These are phyloP conservation scores for Florisuga fusca DNA, from an alignment of 2,797 vertebrate genomes.

Conservation along the genomic window DNA sequence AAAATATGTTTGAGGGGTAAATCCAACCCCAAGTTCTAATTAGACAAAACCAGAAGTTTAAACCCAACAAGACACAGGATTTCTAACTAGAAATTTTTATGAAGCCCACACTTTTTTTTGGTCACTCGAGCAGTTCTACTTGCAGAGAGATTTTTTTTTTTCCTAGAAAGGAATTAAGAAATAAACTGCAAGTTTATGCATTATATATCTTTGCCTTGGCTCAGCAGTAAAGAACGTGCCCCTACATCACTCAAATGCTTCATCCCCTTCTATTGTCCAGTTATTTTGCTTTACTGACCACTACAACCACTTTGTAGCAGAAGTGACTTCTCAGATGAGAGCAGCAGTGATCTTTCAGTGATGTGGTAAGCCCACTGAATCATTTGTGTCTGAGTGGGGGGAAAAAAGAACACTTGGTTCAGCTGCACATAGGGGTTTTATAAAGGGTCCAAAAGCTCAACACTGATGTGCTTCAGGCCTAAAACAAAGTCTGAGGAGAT, in stretches of 20 bases:
- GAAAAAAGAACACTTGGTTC: constrained; percentile 36
- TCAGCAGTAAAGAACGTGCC: not conserved
- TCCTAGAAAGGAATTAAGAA: not conserved
- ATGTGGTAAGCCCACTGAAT: constrained; percentile 57
- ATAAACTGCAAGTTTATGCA: not conserved
- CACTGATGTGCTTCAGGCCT: not conserved
- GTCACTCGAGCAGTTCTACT: not conserved
- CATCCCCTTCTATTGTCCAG: not conserved
- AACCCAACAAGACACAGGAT: constrained; percentile 21
- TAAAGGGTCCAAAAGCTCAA: constrained; percentile 45
- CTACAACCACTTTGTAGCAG: not conserved
- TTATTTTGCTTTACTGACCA: constrained; percentile 2
- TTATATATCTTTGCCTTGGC: not conserved
- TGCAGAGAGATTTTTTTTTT: not conserved
- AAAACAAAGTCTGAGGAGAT: constrained; percentile 31
- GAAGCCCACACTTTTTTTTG: not conserved
- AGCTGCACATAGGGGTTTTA: constrained; percentile 56
- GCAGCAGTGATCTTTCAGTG: not conserved
- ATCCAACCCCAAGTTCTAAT: constrained; percentile 61
- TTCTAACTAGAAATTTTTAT: constrained; percentile 7
- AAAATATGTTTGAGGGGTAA: constrained; percentile 64
- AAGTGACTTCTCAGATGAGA: constrained; percentile 16
- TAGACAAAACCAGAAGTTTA: constrained; percentile 55
- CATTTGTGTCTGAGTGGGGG: not conserved
- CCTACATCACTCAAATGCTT: not conserved